phyloP scores from a whole-genome alignment of 2,888 invertebrate genomes.

The Empis stercorea region DNA sequence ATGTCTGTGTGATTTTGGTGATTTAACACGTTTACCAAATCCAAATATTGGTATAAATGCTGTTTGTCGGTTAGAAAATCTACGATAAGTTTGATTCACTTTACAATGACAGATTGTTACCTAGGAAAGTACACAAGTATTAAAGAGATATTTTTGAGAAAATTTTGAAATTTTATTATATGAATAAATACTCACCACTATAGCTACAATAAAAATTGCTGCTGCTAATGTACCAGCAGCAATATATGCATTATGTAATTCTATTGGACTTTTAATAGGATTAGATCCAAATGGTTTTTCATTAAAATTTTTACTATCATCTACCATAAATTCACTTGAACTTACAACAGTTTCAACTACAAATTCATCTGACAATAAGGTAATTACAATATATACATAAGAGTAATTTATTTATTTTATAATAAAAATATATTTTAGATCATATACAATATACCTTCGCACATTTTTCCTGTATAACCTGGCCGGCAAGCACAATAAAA shows the following conservation, averaged over 20 bases:
- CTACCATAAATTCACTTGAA: slow-evolving; percentile 37
- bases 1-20: slow-evolving; percentile 36
- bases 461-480: slow-evolving; percentile 66
- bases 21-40: slow-evolving; percentile 31
- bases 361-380: slow-evolving; percentile 59
- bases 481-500: slow-evolving; percentile 70
- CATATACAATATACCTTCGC: slow-evolving; percentile 47
- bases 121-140: slow-evolving; percentile 33
- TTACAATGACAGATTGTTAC: slow-evolving; percentile 68
- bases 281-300: slow-evolving; percentile 35
- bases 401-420: background rate
- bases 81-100: slow-evolving; percentile 62
- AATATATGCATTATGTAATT: slow-evolving; percentile 63
- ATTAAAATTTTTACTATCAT: slow-evolving; percentile 36
- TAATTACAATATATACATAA: too few relatives aligned
- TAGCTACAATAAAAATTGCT: slow-evolving; percentile 58
- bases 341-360: slow-evolving; percentile 52
- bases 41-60: slow-evolving; percentile 39
- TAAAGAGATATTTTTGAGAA: background rate
- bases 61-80: slow-evolving; percentile 44
- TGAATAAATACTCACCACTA: slow-evolving; percentile 58
- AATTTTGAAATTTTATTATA: too few relatives aligned
- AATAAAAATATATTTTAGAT: background rate
- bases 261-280: slow-evolving; percentile 40
- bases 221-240: slow-evolving; percentile 64